Evolutionary conservation across 2,888 invertebrate species (phyloP), one percentile per base, ranked within the genome.

Genomic region (Acrobasis repandana): DNA sequence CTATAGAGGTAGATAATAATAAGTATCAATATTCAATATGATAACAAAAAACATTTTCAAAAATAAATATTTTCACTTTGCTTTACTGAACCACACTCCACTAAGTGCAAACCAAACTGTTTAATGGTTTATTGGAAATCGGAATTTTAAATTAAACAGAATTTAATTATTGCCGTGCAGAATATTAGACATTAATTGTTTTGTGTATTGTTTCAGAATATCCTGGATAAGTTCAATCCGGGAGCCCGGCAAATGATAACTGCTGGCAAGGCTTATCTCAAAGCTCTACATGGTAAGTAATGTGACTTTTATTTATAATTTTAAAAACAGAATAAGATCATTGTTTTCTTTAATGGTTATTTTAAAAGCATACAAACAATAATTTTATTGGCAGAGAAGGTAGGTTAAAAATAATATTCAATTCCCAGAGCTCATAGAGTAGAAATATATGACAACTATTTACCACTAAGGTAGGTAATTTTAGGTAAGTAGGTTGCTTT

Each of bases 161-260:
- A 6, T 14, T 11, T 43, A 6, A 43, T 43, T 14, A 43, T 43
- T 43, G 43, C 1, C 0, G 2, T n/a, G n/a, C 43, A 43, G 6
- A 14, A 14, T 43, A 43, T 43, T 43, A n/a, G 43, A n/a, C 14
- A 43, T 43, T 43, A 43, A 73, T 65, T 61, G 67, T 60, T 28
- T 36, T 73, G 75, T 74, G 67, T 63, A 79, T 93, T 93, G 88
- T 96, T 96, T 72, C 95, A 97, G 98, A 98, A 98, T 86, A 97
- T 98, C 89, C 93, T 98, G 94, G 98, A 98, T 86, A 98, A 98
- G 93, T 98, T 98, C 93, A 98, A 98, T 93, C 98, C 98, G 62
- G 97, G 97, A 69, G 97, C 98, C 51, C 94, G 97, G 78, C 98
- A 98, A 92, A 95, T 98, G 94, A 97, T 98, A 89, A 96, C 96